Evolutionary conservation across 53 echinoderm and acorn worm species (phyloP).

Genomic region (Patiria pectinifera): DNA sequence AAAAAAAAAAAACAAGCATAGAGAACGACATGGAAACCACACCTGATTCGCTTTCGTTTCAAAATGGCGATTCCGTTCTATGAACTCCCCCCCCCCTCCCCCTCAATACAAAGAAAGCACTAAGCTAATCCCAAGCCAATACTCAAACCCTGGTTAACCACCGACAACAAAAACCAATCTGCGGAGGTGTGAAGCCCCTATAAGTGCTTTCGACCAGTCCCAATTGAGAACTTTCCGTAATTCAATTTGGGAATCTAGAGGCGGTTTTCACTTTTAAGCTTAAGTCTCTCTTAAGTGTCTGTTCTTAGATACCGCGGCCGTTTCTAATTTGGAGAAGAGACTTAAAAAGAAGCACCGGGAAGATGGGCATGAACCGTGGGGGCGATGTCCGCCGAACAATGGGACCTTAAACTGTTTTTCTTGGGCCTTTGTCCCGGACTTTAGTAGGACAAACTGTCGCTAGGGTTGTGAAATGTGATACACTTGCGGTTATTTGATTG

Average conservation of each 20-base stretch:
- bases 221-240: neutral
- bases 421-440: neutral
- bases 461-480: conserved; percentile 38
- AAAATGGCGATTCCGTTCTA: too few species aligned
- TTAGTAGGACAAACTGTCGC: conserved; percentile 7
- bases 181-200: conserved; percentile 22
- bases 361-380: neutral
- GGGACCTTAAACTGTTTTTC: conserved; percentile 32
- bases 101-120: too few species aligned
- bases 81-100: too few species aligned
- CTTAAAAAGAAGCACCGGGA: neutral
- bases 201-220: neutral
- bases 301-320: neutral
- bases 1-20: neutral
- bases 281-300: neutral
- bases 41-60: too few species aligned
- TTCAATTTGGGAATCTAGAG: neutral
- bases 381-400: conserved; percentile 2
- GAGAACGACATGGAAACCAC: neutral
- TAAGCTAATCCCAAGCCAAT: too few species aligned
- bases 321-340: conserved; percentile 28
- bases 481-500: neutral
- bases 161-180: conserved; percentile 20
- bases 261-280: neutral
- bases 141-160: neutral